Evolutionary conservation across 2,888 invertebrate genomes (phyloP), one percentile per base, ranked within the genome.

Genomic region (Drosophila anomalata): DNA sequence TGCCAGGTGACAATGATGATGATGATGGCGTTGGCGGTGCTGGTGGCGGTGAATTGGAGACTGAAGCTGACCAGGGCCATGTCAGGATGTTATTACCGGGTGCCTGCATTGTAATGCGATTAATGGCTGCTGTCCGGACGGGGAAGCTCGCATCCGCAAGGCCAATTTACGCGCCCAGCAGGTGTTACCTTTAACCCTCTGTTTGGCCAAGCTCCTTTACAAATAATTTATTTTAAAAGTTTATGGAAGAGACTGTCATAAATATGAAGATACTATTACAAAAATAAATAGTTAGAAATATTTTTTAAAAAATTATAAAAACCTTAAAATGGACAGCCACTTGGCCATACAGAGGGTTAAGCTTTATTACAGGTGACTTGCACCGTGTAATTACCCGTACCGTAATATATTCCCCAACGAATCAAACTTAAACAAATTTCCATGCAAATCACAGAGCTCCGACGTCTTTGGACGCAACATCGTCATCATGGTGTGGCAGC

Each of bases 401-500:
- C 8, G 8, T n/a, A 9, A 51, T 69, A 51, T 69, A 77, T 77
- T 77, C 79, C 50, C 55, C 75, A 81, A 75, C 73, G 79, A 79
- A 77, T 81, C 36, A n/a, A 36, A 36, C 36, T 42, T 42, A 58
- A 61, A 17, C 54, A 24, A 76, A 77, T 85, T 77, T 82, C 51
- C 67, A 79, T 81, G 85, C 68, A 81, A 79, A 77, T 73, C 2
- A 20, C 82, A 94, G 94, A 94, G 95, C 14, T 94, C 94, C 85
- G 96, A 96, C 90, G 95, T 95, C 0, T 93, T 96, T 26, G 96
- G 96, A 0, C 94, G 97, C 60, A 96, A 96, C 72, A 93, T 98
- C 76, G 95, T 97, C 77, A 96, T 97, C 57, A 97, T 97, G 96
- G 94, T 98, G 52, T 98, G 98, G 97, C 97, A 97, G 89, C 94